Base-by-base conservation (phyloP, 2,113 vertebrate genomes). In the Pterocles burchelli region DNA sequence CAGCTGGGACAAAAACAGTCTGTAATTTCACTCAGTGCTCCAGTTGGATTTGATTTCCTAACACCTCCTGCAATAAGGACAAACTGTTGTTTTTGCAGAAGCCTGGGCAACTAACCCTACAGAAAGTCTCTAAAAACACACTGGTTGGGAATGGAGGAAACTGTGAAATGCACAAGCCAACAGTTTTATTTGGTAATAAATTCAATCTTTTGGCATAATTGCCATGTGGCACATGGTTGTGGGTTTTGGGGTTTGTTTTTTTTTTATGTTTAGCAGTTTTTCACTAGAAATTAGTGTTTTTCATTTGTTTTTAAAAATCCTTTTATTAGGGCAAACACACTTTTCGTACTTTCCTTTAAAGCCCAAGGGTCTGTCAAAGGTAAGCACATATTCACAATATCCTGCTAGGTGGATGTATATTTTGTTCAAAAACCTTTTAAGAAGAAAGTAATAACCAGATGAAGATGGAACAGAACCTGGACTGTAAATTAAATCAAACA, bases 111-210 rank as follows among this genome's bases (percentile, higher is more conserved):
- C 90, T 95, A 97, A 97, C 76, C 88, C 95, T 96, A 93, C 65
- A 91, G 84, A 97, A 97, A 96, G 72, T 48, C 59, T 96, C 65
- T 95, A 74, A 96, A 96, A 95, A 97, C 91, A 96, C 36, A 86
- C 61, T 95, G 48, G n/a, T 87, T 95, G 49, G 74, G 46, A 94
- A 96, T 81, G 90, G 78, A 74, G 87, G 93, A 97, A 98, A 97
- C 96, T 94, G 96, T 96, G 96, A 97, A 95, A 96, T 97, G 87
- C 55, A 92, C 93, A 95, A 96, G 83, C 91, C 96, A 96, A 97
- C 86, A 95, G 92, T 97, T 98, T 95, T 96, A 97, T 97, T 97
- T 95, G 76, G 86, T 96, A 97, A 97, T 98, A 97, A 97, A 98
- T 97, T 94, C 52, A 95, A 84, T 94, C 58, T 34, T 95, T 96